These are phyloP conservation scores for Alethe castanea DNA, from an alignment of 2,113 vertebrate species.

Conservation along the genomic window DNA sequence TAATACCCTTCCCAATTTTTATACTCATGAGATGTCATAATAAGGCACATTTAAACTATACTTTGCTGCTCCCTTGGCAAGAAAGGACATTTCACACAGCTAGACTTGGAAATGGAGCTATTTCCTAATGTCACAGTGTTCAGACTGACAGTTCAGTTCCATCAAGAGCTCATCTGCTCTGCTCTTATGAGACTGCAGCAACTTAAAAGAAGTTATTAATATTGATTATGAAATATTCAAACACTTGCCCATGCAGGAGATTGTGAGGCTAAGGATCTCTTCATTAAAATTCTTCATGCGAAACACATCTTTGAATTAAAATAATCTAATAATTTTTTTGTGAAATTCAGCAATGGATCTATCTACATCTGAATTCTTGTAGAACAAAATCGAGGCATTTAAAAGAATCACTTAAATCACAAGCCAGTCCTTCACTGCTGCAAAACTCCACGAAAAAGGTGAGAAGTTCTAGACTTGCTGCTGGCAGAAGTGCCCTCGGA, in stretches of 20 bases:
- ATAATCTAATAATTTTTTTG: neutral
- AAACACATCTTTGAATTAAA: neutral
- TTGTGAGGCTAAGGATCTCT: neutral
- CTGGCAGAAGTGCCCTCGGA: neutral
- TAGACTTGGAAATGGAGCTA: neutral
- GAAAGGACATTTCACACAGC: neutral
- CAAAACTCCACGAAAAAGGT: neutral
- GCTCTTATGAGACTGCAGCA: conserved; percentile 26
- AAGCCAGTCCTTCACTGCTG: neutral
- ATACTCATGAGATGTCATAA: conserved; percentile 25
- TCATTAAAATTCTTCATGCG: conserved; percentile 3
- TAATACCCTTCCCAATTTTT: conserved; percentile 36
- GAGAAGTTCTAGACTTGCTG: neutral
- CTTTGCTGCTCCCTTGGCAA: conserved; percentile 17
- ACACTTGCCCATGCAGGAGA: neutral
- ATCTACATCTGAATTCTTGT: neutral
- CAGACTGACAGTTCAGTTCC: neutral
- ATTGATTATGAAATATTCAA: conserved; percentile 61
- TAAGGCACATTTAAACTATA: conserved; percentile 1
- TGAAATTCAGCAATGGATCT: neutral
- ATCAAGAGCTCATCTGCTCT: conserved; percentile 12
- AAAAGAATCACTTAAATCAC: neutral
- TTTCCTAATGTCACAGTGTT: conserved; percentile 25
- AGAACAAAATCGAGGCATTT: neutral
- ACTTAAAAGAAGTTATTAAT: conserved; percentile 58